phyloP scores from a whole-genome alignment of 2,113 vertebrate species.

The Serinus canaria region DNA sequence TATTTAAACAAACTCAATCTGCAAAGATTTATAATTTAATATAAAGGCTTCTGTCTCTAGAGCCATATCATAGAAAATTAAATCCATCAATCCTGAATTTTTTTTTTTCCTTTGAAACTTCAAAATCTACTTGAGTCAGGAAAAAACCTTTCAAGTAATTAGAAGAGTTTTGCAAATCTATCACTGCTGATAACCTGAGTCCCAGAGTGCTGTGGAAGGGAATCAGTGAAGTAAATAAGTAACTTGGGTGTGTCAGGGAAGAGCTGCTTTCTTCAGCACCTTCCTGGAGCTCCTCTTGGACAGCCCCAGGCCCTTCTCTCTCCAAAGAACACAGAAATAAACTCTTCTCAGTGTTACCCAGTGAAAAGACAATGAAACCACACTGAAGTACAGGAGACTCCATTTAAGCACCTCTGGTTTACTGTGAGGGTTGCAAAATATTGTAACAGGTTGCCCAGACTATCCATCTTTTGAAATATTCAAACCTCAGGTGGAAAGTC shows the following conservation, averaged over 20 bases:
- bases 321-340: background rate
- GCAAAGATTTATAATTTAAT: slow-evolving; percentile 52
- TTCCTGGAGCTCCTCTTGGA: background rate
- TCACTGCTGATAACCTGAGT: background rate
- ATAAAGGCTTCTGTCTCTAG: slow-evolving; percentile 1
- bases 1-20: slow-evolving; percentile 37
- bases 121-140: background rate
- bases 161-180: background rate
- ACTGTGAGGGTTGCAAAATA: background rate
- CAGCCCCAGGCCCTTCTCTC: background rate
- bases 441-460: background rate
- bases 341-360: background rate
- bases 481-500: background rate
- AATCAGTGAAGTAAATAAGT: background rate
- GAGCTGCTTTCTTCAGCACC: background rate
- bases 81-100: slow-evolving; percentile 44
- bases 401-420: background rate
- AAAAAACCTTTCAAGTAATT: slow-evolving; percentile 21
- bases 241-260: background rate
- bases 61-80: slow-evolving; percentile 7
- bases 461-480: background rate
- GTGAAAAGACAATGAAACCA: background rate
- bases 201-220: background rate
- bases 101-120: background rate
- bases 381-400: background rate